Evolutionary conservation across 2,888 invertebrate genomes (phyloP), one percentile per base, ranked within the genome.

Genomic region (Melanostoma scalare): DNA sequence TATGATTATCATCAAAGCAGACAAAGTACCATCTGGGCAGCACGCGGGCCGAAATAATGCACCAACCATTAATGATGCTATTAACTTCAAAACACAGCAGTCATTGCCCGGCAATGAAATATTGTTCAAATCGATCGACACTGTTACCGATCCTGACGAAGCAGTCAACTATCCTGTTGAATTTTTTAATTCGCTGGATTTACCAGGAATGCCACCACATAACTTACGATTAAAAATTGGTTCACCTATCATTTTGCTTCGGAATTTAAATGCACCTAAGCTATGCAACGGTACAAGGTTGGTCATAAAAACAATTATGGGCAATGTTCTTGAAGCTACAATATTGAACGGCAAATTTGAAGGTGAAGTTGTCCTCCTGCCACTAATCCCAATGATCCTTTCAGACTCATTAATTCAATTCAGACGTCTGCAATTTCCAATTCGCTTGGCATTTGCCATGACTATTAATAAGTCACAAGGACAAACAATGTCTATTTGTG

Each of bases 391-490:
- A 20, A 20, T 20, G 20, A 20, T 20, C 20, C 20, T 1, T 20
- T 20, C 20, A 20, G 20, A 20, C 20, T 20, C 20, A 20, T 1
- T 1, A 20, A 20, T 20, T 20, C 20, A 20, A 20, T 20, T 20
- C 20, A 20, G 20, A 20, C 20, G 20, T 20, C 20, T 20, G 20
- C 20, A 20, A 20, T 20, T 20, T 20, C 20, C 20, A 20, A 20
- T 20, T 20, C 20, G 20, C 20, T 20, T 88, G 30, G 88, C 87
- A 48, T 88, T 88, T 85, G 87, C 88, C 6, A 87, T 88, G 85
- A 87, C 87, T 8, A 89, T 89, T 42, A 89, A 89, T 85, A 89
- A 89, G 76, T 85, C 89, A 44, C 88, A 89, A 87, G 87, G 88
- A 6, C 88, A 89, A 85, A 85, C 87, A 35, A 73, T 88, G 73